These are phyloP conservation scores for Phortica magna DNA, from an alignment of 2,888 invertebrate genomes.

Conservation along the genomic window DNA sequence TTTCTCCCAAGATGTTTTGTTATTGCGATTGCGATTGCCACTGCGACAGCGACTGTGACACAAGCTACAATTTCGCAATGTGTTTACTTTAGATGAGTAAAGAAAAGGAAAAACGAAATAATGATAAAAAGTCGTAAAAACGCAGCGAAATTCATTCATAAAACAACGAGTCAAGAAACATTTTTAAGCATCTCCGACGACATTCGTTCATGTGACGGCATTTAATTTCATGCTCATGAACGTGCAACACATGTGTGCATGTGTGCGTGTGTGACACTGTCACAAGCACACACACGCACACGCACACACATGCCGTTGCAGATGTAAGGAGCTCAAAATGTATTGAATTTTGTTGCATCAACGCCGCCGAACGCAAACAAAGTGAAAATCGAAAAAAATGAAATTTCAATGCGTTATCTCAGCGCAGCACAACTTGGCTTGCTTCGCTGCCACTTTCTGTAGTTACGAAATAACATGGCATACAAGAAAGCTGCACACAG, in stretches of 20 bases:
- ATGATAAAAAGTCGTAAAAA: not conserved
- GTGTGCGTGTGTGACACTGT: not conserved
- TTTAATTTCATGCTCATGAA: not conserved
- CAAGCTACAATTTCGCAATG: constrained; percentile 23
- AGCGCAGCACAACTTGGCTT: constrained; percentile 47
- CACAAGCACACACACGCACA: not conserved
- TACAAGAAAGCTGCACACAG: not conserved
- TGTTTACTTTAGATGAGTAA: not conserved
- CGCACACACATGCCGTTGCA: not conserved
- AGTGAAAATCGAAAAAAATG: constrained; percentile 63
- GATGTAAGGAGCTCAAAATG: not conserved
- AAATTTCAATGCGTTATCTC: constrained; percentile 38
- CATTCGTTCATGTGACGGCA: constrained; percentile 4
- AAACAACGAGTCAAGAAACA: constrained; percentile 39
- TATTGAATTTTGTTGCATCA: constrained; percentile 44
- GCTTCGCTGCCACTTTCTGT: constrained; percentile 45
- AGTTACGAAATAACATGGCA: constrained; percentile 57
- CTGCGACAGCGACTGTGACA: not conserved
- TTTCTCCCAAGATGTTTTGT: not conserved
- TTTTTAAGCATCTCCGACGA: not conserved
- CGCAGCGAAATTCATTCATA: constrained; percentile 63
- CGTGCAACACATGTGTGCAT: constrained; percentile 9
- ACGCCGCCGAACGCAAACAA: constrained; percentile 39
- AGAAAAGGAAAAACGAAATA: not conserved
- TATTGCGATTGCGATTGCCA: not conserved